phyloP scores from a whole-genome alignment of 35 echinoderm and acorn worm genomes.

The Apostichopus japonicus region DNA sequence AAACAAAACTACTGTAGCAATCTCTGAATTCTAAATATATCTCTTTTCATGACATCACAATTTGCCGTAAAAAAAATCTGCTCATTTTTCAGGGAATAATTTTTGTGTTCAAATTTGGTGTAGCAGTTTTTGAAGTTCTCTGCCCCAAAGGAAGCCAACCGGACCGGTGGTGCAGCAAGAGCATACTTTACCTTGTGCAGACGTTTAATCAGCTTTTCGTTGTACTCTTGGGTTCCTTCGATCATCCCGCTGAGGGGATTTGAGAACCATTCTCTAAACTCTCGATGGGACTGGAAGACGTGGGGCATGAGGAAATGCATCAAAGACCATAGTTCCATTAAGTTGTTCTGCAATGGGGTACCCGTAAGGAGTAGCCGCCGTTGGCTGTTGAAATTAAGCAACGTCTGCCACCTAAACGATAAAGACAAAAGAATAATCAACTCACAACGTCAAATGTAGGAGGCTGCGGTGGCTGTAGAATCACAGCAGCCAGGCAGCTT shows the following conservation, averaged over 20 bases:
- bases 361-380: slow-evolving; percentile 92
- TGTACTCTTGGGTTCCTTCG: slow-evolving; percentile 97
- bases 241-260: slow-evolving; percentile 98
- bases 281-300: slow-evolving; percentile 95
- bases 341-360: slow-evolving; percentile 96
- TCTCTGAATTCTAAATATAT: too few relatives aligned
- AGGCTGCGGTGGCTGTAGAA: too few relatives aligned
- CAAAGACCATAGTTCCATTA: slow-evolving; percentile 99
- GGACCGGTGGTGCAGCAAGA: neutral
- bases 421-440: too few relatives aligned
- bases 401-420: slow-evolving; percentile 85
- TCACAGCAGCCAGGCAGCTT: too few relatives aligned
- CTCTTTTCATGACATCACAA: too few relatives aligned
- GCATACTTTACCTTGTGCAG: slow-evolving; percentile 84
- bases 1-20: too few relatives aligned
- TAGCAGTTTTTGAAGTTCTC: too few relatives aligned
- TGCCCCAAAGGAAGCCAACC: too few relatives aligned
- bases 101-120: too few relatives aligned
- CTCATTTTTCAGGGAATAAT: too few relatives aligned
- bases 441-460: too few relatives aligned
- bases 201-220: slow-evolving; percentile 86
- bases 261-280: slow-evolving; percentile 99
- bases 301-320: slow-evolving; percentile 99
- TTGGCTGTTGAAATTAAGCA: slow-evolving; percentile 99
- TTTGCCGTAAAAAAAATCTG: too few relatives aligned